Conservation (phyloP, 2,797 vertebrate genomes). For the Champsocephalus esox region DNA sequence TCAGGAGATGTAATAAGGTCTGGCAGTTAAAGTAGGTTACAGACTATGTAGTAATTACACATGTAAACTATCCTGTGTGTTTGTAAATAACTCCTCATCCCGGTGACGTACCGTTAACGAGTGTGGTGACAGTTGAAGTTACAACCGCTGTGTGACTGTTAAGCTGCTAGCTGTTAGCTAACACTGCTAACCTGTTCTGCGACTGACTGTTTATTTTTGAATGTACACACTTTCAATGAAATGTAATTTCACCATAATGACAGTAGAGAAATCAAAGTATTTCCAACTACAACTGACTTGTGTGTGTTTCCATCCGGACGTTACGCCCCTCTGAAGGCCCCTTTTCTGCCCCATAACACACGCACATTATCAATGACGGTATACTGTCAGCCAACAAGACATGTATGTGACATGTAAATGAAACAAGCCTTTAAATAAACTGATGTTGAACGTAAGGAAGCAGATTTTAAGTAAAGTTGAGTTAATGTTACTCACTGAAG, state of each 20-base stretch:
- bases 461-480: constrained; percentile 4
- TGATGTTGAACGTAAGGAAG: accelerated
- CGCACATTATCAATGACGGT: constrained; percentile 43
- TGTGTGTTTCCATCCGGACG: constrained; percentile 32
- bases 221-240: not conserved
- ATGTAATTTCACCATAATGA: not conserved
- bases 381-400: constrained; percentile 35
- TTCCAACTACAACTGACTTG: constrained; percentile 18
- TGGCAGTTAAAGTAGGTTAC: not conserved
- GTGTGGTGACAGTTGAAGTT: constrained; percentile 34
- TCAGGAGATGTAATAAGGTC: not conserved
- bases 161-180: constrained; percentile 64
- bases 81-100: not conserved
- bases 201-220: not conserved
- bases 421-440: not conserved
- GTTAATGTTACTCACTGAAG: constrained; percentile 62
- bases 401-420: constrained; percentile 26
- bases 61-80: not conserved
- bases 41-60: too few species aligned
- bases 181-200: not conserved
- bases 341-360: constrained; percentile 45
- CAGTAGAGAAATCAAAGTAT: not conserved
- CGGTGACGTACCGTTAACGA: not conserved
- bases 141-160: constrained; percentile 1
- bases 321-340: constrained; percentile 79